A percentile compares a stretch with the other conserved stretches of the same genome.
phyloP scores from a whole-genome alignment of 2,113 vertebrate genomes.

The Eulemur rufifrons region DNA sequence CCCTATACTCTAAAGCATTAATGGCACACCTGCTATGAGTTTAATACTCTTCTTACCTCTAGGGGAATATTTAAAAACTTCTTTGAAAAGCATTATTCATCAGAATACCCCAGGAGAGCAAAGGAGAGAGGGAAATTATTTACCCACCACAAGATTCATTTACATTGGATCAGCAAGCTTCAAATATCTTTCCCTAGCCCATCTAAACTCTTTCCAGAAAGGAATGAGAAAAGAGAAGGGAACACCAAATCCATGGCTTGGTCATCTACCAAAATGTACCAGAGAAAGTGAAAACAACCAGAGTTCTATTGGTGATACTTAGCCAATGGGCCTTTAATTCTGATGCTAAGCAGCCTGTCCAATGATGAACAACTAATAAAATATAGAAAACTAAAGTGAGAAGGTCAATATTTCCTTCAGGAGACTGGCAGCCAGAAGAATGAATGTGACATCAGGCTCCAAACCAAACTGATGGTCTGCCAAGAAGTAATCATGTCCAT shows the following conservation, averaged over 20 bases:
- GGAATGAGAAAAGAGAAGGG: conserved; percentile 61
- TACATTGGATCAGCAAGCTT: conserved; percentile 72
- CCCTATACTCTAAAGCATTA: neutral
- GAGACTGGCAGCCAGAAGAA: conserved; percentile 48
- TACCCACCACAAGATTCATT: conserved; percentile 73
- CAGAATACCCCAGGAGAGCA: conserved; percentile 64
- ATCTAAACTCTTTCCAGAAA: conserved; percentile 68
- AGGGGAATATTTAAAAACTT: conserved; percentile 55
- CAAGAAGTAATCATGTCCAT: conserved; percentile 63
- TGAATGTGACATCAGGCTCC: conserved; percentile 63
- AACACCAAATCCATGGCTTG: conserved; percentile 70
- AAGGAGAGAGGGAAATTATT: conserved; percentile 65
- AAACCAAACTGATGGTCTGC: conserved; percentile 70
- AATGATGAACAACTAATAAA: conserved; percentile 8
- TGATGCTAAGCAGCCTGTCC: neutral
- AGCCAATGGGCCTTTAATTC: neutral
- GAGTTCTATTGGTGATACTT: neutral
- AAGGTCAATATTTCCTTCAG: conserved; percentile 55
- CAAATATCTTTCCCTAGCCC: conserved; percentile 63
- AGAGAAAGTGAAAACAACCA: conserved; percentile 22
- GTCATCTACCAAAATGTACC: conserved; percentile 54
- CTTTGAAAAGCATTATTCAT: conserved; percentile 71
- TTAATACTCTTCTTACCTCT: conserved; percentile 58
- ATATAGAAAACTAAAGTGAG: conserved; percentile 42
- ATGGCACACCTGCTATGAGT: conserved; percentile 62